A percentile compares a stretch with the other conserved stretches of the same genome.
Evolutionary conservation across 2,888 invertebrate genomes (phyloP).

Genomic region (Plebejus anna): DNA sequence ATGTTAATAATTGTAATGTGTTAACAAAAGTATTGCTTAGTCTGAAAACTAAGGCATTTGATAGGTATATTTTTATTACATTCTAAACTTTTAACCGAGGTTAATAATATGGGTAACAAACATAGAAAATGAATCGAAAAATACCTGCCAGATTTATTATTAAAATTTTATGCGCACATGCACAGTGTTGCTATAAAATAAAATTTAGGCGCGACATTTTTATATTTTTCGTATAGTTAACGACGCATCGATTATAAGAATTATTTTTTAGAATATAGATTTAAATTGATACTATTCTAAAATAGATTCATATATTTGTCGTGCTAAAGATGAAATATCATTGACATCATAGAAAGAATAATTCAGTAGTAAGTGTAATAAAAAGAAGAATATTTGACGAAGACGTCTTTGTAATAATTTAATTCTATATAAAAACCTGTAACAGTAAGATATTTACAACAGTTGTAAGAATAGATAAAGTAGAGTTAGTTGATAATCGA

Average conservation of each 20-base stretch:
- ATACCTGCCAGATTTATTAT: background rate
- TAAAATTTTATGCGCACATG: slow-evolving; percentile 1
- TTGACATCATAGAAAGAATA: slow-evolving; percentile 3
- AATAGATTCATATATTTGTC: slow-evolving; percentile 43
- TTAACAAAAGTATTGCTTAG: background rate
- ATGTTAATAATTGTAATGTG: too few relatives aligned
- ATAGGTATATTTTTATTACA: too few relatives aligned
- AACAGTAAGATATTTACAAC: slow-evolving; percentile 6
- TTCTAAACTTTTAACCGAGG: background rate
- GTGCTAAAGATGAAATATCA: slow-evolving; percentile 29
- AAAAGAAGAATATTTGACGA: background rate
- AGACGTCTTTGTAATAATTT: slow-evolving; percentile 1
- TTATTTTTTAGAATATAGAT: slow-evolving; percentile 39
- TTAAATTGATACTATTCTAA: slow-evolving; percentile 49
- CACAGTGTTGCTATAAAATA: slow-evolving; percentile 15
- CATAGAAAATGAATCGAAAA: slow-evolving; percentile 8
- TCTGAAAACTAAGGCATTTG: background rate
- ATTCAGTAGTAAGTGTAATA: background rate
- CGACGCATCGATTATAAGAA: slow-evolving; percentile 38
- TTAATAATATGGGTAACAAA: background rate
- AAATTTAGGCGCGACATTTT: background rate
- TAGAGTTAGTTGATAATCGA: slow-evolving; percentile 3
- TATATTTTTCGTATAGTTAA: slow-evolving; percentile 8
- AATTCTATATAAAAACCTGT: background rate
- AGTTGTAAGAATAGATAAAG: slow-evolving; percentile 11